A percentile compares a stretch with the other conserved stretches of the same genome.
phyloP scores from a whole-genome alignment of 2,797 vertebrate species.

The Sebastiscus tertius region DNA sequence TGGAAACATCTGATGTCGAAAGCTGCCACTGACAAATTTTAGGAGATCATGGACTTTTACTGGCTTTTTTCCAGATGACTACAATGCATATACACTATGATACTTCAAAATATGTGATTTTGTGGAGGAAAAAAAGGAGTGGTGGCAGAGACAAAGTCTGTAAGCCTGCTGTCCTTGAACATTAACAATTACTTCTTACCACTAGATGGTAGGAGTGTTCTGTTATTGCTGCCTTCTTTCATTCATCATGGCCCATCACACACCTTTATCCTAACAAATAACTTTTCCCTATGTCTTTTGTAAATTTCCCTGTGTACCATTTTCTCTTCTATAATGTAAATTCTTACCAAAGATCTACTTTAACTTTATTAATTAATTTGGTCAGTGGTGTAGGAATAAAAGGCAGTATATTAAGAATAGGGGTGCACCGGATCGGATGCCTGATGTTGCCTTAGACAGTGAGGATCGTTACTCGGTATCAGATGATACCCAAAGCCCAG shows the following conservation, averaged over 20 bases:
- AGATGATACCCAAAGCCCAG: too few species aligned
- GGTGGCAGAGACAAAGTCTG: background rate
- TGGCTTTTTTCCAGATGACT: background rate
- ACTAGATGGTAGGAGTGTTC: constrained; percentile 67
- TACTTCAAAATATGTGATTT: background rate
- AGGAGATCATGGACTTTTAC: background rate
- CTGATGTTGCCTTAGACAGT: too few species aligned
- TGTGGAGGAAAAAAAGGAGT: background rate
- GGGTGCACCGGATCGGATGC: too few species aligned
- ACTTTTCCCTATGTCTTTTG: background rate
- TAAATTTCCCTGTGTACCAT: background rate
- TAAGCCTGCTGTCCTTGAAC: background rate
- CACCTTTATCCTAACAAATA: background rate
- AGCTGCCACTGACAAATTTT: constrained; percentile 42
- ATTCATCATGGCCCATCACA: background rate
- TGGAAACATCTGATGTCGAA: constrained; percentile 75
- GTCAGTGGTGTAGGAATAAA: background rate
- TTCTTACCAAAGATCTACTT: background rate
- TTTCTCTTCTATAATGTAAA: background rate
- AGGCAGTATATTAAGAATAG: too few species aligned
- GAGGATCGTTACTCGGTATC: too few species aligned
- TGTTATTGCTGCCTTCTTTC: background rate
- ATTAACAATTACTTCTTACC: constrained; percentile 28
- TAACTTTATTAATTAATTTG: background rate
- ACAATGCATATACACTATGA: too few species aligned